Percentiles rank a stretch among this genome's conserved stretches.
phyloP scores from a whole-genome alignment of 2,797 vertebrate species.

The Catamblyrhynchus diadema region DNA sequence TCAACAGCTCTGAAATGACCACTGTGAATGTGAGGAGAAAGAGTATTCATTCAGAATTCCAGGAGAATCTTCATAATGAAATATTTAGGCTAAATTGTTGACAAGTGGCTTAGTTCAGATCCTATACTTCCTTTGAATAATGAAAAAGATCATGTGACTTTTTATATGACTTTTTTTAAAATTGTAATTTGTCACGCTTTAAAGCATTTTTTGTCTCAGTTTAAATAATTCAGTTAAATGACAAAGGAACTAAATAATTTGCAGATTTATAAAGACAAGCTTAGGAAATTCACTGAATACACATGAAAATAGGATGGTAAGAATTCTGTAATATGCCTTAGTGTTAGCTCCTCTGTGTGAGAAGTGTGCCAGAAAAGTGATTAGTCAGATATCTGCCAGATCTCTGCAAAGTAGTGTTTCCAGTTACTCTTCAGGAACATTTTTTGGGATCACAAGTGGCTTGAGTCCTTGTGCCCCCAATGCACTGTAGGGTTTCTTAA shows the following conservation, averaged over 20 bases:
- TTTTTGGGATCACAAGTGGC: not conserved
- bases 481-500: not conserved
- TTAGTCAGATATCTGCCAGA: not conserved
- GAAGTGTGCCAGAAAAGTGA: not conserved
- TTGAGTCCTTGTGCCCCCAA: fast-evolving
- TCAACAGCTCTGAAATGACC: not conserved
- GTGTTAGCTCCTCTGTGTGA: not conserved
- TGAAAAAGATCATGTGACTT: not conserved
- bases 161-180: not conserved
- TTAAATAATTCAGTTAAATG: not conserved
- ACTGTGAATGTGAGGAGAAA: not conserved
- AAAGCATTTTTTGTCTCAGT: not conserved
- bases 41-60: not conserved
- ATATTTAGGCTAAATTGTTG: not conserved
- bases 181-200: not conserved
- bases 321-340: not conserved
- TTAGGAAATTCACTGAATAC: not conserved
- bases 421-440: not conserved
- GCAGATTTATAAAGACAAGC: not conserved
- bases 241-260: not conserved
- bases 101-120: not conserved
- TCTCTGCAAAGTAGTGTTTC: not conserved
- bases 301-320: not conserved
- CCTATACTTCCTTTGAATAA: not conserved
- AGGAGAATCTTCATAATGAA: not conserved